phyloP scores from a whole-genome alignment of 2,797 vertebrate genomes.

The Diplodus sargus region DNA sequence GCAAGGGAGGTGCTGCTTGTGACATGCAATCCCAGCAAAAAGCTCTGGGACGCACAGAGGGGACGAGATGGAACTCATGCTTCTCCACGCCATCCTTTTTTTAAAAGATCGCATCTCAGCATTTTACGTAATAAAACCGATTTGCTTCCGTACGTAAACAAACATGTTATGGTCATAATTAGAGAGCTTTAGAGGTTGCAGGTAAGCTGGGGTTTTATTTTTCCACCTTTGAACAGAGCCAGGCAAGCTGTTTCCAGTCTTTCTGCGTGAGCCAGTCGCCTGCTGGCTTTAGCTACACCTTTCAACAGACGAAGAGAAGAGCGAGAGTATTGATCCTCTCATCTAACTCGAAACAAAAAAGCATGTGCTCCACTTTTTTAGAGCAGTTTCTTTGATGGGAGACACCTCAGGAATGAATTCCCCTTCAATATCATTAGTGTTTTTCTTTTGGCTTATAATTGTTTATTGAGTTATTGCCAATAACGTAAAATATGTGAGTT shows the following conservation, averaged over 20 bases:
- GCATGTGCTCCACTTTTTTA: no score
- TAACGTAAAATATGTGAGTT: no score
- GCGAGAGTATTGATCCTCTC: neutral
- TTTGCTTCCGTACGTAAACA: neutral
- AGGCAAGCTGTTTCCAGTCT: no score
- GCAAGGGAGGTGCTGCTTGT: conserved; percentile 20
- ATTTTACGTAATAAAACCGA: neutral
- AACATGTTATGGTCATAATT: no score
- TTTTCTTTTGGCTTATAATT: no score
- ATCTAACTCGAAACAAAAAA: no score
- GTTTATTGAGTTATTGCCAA: no score
- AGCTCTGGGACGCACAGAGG: neutral
- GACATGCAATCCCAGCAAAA: conserved; percentile 2
- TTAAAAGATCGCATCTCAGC: neutral
- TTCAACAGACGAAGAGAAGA: neutral
- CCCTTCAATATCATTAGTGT: no score
- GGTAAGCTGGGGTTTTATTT: neutral
- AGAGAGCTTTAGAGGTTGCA: neutral
- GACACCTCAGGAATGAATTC: no score
- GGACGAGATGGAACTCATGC: neutral
- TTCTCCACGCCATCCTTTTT: neutral
- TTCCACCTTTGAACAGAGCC: neutral
- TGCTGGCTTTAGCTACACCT: neutral
- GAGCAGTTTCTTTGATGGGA: no score
- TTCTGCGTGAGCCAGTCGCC: neutral